A percentile compares a stretch with the other conserved stretches of the same genome.
These are phyloP conservation scores for Brassicogethes aeneus DNA, from an alignment of 2,888 invertebrate species.

Conservation along the genomic window DNA sequence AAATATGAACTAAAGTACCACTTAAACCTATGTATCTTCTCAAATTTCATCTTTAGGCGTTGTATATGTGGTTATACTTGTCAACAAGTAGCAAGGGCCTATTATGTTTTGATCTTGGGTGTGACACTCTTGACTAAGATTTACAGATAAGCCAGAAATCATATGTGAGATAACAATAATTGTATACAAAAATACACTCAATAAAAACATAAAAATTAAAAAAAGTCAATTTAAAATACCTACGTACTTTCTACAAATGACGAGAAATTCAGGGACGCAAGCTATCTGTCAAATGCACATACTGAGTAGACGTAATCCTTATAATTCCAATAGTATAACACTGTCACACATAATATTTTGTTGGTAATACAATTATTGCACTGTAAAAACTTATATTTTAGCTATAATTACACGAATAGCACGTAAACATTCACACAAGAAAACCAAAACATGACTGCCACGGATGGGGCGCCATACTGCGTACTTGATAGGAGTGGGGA, in stretches of 20 bases:
- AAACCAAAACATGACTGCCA: constrained; percentile 18
- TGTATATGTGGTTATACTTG: too few species aligned
- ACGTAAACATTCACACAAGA: not conserved
- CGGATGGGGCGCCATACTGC: constrained; percentile 25
- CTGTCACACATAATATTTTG: constrained; percentile 4
- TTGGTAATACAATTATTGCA: too few species aligned
- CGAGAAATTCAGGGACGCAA: constrained; percentile 18
- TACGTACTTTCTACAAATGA: constrained; percentile 21
- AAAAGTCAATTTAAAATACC: constrained; percentile 5
- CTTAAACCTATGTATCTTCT: too few species aligned
- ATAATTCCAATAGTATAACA: constrained; percentile 7
- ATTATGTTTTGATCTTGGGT: constrained; percentile 1
- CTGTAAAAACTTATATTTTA: not conserved
- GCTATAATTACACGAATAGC: not conserved
- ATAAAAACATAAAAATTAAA: not conserved
- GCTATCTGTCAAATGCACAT: constrained; percentile 19
- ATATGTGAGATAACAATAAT: not conserved
- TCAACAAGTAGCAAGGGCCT: not conserved
- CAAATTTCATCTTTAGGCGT: too few species aligned
- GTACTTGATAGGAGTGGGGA: constrained; percentile 1
- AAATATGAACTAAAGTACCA: too few species aligned
- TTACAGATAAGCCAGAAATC: not conserved
- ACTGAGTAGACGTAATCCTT: constrained; percentile 8
- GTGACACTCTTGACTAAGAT: not conserved
- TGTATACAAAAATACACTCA: not conserved